Evolutionary conservation across 2,888 invertebrate genomes (phyloP).

Genomic region (Leptinotarsa juncta): DNA sequence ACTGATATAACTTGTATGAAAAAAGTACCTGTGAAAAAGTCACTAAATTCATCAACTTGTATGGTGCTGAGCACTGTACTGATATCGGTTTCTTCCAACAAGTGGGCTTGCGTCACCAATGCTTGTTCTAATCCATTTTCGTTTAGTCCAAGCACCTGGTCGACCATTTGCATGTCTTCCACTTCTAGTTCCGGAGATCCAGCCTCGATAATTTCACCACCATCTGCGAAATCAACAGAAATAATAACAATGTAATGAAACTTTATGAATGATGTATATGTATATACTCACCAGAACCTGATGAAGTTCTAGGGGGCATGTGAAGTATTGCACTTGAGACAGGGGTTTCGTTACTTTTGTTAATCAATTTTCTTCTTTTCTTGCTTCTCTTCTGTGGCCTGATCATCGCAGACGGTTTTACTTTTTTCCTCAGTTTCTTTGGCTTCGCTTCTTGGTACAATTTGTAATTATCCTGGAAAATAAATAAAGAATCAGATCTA

Average conservation of each 20-base stretch:
- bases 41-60: slow-evolving; percentile 85
- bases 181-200: slow-evolving; percentile 58
- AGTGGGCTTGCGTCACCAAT: slow-evolving; percentile 74
- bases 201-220: slow-evolving; percentile 45
- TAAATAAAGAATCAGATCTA: neutral
- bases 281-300: slow-evolving; percentile 43
- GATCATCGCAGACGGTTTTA: slow-evolving; percentile 69
- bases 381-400: slow-evolving; percentile 71
- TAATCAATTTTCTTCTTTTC: slow-evolving; percentile 63
- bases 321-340: slow-evolving; percentile 47
- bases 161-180: slow-evolving; percentile 69
- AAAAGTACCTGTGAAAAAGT: slow-evolving; percentile 78
- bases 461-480: slow-evolving; percentile 80
- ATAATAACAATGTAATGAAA: slow-evolving; percentile 4
- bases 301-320: slow-evolving; percentile 37
- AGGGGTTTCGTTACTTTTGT: slow-evolving; percentile 49
- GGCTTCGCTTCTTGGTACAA: slow-evolving; percentile 82
- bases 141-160: slow-evolving; percentile 69
- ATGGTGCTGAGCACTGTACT: slow-evolving; percentile 82
- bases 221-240: slow-evolving; percentile 27
- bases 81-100: slow-evolving; percentile 78
- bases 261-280: neutral
- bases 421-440: slow-evolving; percentile 74
- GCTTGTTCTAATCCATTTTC: slow-evolving; percentile 73
- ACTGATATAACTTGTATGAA: too few species aligned